Evolutionary conservation across 2,113 vertebrate genomes (phyloP).

Genomic region (Chionomys nivalis): DNA sequence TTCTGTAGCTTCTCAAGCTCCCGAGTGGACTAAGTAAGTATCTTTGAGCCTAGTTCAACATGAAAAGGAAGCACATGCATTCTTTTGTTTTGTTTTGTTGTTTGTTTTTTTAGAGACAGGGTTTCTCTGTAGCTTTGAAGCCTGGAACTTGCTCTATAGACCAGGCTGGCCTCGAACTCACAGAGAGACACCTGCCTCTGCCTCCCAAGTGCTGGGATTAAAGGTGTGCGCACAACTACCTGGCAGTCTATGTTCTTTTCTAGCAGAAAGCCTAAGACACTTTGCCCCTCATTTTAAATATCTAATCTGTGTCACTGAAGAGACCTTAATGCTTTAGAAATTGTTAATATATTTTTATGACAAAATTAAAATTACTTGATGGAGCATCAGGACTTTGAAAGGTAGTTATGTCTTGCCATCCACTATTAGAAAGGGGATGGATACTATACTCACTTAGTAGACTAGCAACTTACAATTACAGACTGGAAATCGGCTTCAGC

Average conservation of each 20-base stretch:
- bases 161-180: no score
- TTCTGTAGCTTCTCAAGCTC: conserved; percentile 21
- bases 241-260: not conserved
- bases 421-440: not conserved
- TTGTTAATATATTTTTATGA: conserved; percentile 5
- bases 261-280: not conserved
- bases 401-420: not conserved
- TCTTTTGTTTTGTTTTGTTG: not conserved
- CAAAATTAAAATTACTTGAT: conserved; percentile 21
- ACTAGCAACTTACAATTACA: not conserved
- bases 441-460: not conserved
- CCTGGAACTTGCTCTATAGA: no score
- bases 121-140: no score
- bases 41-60: conserved; percentile 50
- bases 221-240: no score
- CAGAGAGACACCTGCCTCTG: no score
- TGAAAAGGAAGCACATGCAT: not conserved
- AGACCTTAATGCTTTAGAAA: not conserved
- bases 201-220: no score
- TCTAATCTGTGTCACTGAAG: not conserved
- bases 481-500: not conserved
- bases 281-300: not conserved
- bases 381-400: not conserved
- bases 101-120: no score
- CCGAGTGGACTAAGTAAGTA: conserved; percentile 10